A percentile compares a stretch with the other conserved stretches of the same genome.
Conservation (phyloP, 2,113 vertebrate species). For the Myrmophylax atrothorax region DNA sequence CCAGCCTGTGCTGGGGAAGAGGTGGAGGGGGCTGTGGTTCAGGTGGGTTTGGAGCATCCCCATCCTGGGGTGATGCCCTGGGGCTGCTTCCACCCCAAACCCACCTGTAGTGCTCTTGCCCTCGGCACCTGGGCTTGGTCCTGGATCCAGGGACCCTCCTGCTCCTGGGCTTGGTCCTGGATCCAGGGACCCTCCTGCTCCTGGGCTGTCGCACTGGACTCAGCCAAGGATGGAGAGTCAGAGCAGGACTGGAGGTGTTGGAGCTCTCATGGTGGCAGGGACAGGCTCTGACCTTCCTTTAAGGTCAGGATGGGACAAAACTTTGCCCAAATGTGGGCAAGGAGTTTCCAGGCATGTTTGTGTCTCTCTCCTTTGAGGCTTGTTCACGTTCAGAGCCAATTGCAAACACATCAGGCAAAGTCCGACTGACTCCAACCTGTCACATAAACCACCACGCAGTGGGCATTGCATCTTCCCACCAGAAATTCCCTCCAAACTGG, state of each 20-base stretch:
- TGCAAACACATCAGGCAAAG: neutral
- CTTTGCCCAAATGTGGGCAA: neutral
- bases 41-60: neutral
- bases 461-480: neutral
- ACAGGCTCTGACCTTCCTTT: neutral
- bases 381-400: neutral
- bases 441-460: accelerated
- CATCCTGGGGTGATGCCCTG: neutral
- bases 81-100: neutral
- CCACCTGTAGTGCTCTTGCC: neutral
- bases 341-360: neutral
- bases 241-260: neutral
- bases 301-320: neutral
- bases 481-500: accelerated
- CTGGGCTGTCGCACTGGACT: accelerated
- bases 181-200: accelerated
- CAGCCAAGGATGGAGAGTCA: accelerated
- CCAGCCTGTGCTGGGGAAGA: neutral
- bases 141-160: accelerated
- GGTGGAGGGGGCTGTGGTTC: neutral
- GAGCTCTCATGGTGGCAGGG: too few relatives aligned
- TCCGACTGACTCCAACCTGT: neutral
- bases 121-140: accelerated
- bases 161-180: neutral
- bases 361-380: neutral